phyloP scores from a whole-genome alignment of 2,888 invertebrate species.

The Rapana venosa region DNA sequence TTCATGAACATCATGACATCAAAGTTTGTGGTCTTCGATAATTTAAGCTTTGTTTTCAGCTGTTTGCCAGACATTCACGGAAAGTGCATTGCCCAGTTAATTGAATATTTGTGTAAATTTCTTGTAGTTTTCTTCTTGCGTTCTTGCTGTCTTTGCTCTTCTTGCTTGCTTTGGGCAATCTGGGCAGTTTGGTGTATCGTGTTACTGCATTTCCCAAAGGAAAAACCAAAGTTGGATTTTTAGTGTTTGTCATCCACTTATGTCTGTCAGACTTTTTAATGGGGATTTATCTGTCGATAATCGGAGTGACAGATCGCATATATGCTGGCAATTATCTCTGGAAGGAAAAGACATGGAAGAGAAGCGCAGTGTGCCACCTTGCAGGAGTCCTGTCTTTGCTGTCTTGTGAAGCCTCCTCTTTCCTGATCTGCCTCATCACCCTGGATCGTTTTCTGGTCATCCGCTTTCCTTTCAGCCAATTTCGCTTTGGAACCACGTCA shows the following conservation, averaged over 20 bases:
- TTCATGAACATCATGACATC: no score
- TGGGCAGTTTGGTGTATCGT: conserved; percentile 39
- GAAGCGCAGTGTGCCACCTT: conserved; percentile 28
- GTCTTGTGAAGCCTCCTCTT: conserved; percentile 39
- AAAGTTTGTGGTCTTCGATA: no score
- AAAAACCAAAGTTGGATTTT: conserved; percentile 35
- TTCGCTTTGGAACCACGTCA: conserved; percentile 41
- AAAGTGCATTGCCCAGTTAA: no score
- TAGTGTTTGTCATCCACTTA: conserved; percentile 42
- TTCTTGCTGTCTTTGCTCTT: conserved; percentile 36
- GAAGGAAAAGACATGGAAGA: conserved; percentile 37
- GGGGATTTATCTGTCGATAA: conserved; percentile 45
- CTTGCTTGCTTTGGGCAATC: conserved; percentile 40
- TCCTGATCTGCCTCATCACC: conserved; percentile 44
- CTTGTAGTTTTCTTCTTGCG: no score
- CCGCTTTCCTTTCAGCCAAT: conserved; percentile 38
- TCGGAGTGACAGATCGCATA: conserved; percentile 43
- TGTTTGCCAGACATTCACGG: no score
- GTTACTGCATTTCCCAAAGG: conserved; percentile 24
- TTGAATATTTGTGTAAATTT: no score
- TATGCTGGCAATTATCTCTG: conserved; percentile 39
- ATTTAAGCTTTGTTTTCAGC: no score
- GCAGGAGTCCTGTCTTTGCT: conserved; percentile 41
- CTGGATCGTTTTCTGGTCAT: conserved; percentile 44
- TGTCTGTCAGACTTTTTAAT: conserved; percentile 46